Conservation (phyloP, 2,797 vertebrate species). For the Pampus argenteus region DNA sequence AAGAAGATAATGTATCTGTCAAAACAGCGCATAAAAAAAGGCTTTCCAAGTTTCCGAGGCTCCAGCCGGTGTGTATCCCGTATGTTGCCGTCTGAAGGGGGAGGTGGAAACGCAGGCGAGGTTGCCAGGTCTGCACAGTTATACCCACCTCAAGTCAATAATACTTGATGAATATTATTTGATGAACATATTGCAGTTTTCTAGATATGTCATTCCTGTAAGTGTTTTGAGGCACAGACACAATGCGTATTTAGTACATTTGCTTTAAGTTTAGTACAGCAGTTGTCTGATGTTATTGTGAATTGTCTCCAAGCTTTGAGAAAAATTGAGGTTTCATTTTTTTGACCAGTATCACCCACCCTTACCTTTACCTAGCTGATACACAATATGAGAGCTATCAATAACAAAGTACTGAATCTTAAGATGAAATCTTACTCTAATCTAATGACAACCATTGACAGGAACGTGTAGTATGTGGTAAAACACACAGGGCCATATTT, state of each 20-base stretch:
- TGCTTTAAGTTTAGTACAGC: background rate
- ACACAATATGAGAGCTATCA: too few species aligned
- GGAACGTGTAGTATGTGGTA: too few species aligned
- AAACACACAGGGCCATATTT: background rate
- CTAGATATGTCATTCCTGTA: too few species aligned
- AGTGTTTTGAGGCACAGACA: too few species aligned
- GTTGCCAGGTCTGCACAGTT: constrained; percentile 66
- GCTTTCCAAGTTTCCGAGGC: constrained; percentile 34
- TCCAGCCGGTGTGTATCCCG: constrained; percentile 56
- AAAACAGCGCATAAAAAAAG: background rate
- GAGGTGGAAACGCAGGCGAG: constrained; percentile 20
- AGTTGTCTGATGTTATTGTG: background rate
- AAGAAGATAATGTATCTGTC: background rate
- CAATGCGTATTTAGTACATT: background rate
- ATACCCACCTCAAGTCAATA: background rate
- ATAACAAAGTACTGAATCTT: background rate
- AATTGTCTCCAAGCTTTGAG: too few species aligned
- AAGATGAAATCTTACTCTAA: background rate
- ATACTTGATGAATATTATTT: background rate
- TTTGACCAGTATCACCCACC: too few species aligned
- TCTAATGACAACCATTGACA: background rate
- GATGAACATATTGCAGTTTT: too few species aligned
- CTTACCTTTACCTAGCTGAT: too few species aligned
- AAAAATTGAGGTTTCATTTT: background rate
- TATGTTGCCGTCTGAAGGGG: constrained; percentile 72